Evolutionary conservation across 2,797 vertebrate species (phyloP), one percentile per base, ranked within the genome.

Genomic region (Lutjanus argentimaculatus): DNA sequence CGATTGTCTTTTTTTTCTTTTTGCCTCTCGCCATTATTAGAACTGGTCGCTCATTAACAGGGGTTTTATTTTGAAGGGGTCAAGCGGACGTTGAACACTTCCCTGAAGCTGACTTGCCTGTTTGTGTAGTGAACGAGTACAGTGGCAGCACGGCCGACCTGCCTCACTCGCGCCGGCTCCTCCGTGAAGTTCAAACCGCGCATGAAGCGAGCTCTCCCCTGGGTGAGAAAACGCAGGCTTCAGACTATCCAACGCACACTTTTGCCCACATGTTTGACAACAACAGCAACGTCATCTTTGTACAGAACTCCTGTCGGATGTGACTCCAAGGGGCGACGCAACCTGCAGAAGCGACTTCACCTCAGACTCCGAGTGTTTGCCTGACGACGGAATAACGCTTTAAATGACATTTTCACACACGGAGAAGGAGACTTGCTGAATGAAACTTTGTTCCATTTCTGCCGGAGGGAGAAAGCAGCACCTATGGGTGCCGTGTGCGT

Each of bases 371-470:
- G 9, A 7, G 53, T 69, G 67, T 67, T 57, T 49, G 14, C 16
- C 46, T 53, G 61, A 22, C 25, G 68, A 52, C 48, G 78, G 82
- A 66, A 59, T 75, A 21, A 73, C 43, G 53, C 69, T 62, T 59
- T 72, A 25, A 70, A 79, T 16, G 19, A 66, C 67, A 66, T 75
- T 84, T 78, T 55, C 22, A n/a, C 16, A 13, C 67, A 2, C 55
- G 4, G 59, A 9, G 3, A 25, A 62, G 36, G 46, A 65, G 45
- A 77, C 40, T 67, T 64, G 7, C 71, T 85, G 82, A 90, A 83
- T 81, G 66, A 91, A 93, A 94, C 84, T 91, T 90, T 81, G 1
- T 4, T 1, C 16, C 6, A 0, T 79, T 80, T 65, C 46, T 49
- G 1, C 8, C 2, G 64, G 65, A 82, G 42, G 40, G 12, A 9